Base-by-base conservation (phyloP, 2,113 vertebrate genomes). In the Microcebus murinus region DNA sequence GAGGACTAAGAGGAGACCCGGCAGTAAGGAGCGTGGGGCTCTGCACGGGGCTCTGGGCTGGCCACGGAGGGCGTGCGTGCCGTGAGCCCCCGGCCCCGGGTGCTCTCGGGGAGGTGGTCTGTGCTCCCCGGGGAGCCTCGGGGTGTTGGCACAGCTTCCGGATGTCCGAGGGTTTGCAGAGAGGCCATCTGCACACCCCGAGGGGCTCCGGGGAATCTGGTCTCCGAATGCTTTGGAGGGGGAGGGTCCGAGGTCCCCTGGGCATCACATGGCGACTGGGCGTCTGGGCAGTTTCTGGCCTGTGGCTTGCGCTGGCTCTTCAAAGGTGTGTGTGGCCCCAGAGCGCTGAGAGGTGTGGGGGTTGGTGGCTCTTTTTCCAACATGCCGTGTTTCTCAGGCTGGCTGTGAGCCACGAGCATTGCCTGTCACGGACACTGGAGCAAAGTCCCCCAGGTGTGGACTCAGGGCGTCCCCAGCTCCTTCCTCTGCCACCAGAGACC, bases 1-100 rank as follows among this genome's bases (percentile, higher is more conserved):
- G 0, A 36, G 0, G 10, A 36, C 2, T 3, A 6, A n/a, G 59
- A n/a, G 65, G 80, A 7, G 10, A 20, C 8, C n/a, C 36, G 6
- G 9, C 34, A 0, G 0, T n/a, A 2, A 4, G 34, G 65, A 25
- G 70, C n/a, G 0, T 11, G 0, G 34, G 0, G 21, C 45, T 55
- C 0, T 0, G 52, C 13, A 3, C 42, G 5, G 20, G 67, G 4
- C 4, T 9, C 12, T 0, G 0, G 45, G 42, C 42, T 17, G 8
- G 61, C 21, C 3, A 2, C n/a, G 2, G 9, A 6, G 39, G 13
- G 34, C 21, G 55, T 57, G 55, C 0, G 18, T 21, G 27, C 29
- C 0, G 0, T 18, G 39, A 57, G 3, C 6, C 0, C 27, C 0
- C 3, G 10, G 12, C 39, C 17, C 15, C 15, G 4, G 3, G 48